These are phyloP conservation scores for Drosophila fungiperda DNA, from an alignment of 2,888 invertebrate species.

Conservation along the genomic window DNA sequence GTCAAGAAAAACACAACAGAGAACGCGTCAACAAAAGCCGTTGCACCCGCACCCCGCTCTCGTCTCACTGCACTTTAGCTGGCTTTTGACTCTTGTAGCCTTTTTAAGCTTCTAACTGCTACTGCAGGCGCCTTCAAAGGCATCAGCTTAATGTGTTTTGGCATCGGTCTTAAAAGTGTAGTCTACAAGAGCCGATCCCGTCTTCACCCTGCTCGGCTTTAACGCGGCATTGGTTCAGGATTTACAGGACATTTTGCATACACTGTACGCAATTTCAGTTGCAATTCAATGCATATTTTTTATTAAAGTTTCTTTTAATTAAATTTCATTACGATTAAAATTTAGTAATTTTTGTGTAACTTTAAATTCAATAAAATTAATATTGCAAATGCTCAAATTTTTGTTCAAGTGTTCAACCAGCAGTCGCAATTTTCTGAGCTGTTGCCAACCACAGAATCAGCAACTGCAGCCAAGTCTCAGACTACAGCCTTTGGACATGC, in stretches of 20 bases:
- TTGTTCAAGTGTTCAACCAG: not conserved
- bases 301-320: not conserved
- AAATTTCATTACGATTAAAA: not conserved
- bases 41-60: slow-evolving; percentile 1
- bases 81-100: slow-evolving; percentile 65
- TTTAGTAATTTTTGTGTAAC: not conserved
- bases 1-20: slow-evolving; percentile 37
- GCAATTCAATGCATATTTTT: not conserved
- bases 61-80: slow-evolving; percentile 21
- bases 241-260: slow-evolving; percentile 63
- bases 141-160: slow-evolving; percentile 69
- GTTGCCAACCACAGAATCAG: slow-evolving; percentile 57
- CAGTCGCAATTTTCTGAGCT: not conserved
- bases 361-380: not conserved
- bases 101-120: slow-evolving; percentile 65
- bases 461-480: slow-evolving; percentile 64
- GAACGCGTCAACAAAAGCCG: slow-evolving; percentile 45
- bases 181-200: not conserved
- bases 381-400: not conserved
- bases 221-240: slow-evolving; percentile 38
- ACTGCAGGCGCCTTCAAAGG: slow-evolving; percentile 59
- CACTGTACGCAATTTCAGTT: slow-evolving; percentile 2
- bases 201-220: not conserved
- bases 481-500: slow-evolving; percentile 48
- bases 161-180: slow-evolving; percentile 58